phyloP scores from a whole-genome alignment of 2,888 invertebrate genomes.

The Linnaemya vulpina region DNA sequence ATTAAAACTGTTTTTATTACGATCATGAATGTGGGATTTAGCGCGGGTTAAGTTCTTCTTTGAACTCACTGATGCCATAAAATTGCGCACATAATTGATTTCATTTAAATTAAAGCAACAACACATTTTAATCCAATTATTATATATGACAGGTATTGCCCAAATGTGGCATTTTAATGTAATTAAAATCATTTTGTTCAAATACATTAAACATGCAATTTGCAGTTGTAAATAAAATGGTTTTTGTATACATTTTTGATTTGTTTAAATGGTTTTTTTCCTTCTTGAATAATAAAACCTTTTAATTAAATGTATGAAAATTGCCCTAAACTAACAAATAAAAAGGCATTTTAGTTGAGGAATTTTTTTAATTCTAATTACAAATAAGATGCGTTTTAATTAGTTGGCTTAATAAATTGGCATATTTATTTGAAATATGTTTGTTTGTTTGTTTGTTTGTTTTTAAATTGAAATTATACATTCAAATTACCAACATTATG shows the following conservation, averaged over 20 bases:
- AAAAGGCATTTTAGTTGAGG: background rate
- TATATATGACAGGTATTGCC: slow-evolving; percentile 31
- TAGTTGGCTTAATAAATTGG: slow-evolving; percentile 17
- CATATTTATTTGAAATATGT: background rate
- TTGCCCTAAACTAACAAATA: slow-evolving; percentile 2
- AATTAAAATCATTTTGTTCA: slow-evolving; percentile 40
- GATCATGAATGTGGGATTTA: too few relatives aligned
- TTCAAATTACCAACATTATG: background rate
- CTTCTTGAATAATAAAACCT: background rate
- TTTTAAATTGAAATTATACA: background rate
- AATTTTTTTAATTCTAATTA: slow-evolving; percentile 20
- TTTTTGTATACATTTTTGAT: background rate
- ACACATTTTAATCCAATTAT: slow-evolving; percentile 43
- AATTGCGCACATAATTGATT: background rate
- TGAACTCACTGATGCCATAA: background rate
- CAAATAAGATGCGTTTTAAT: slow-evolving; percentile 36
- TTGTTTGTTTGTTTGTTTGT: background rate
- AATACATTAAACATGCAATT: slow-evolving; percentile 4
- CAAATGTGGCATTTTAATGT: slow-evolving; percentile 30
- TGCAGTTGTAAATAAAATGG: background rate
- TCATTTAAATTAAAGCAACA: slow-evolving; percentile 31
- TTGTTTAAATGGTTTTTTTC: background rate
- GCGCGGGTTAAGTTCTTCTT: background rate
- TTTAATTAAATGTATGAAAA: slow-evolving; percentile 8
- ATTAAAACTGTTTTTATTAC: too few relatives aligned